phyloP scores from a whole-genome alignment of 2,888 invertebrate genomes.

The Panzeria rudis region DNA sequence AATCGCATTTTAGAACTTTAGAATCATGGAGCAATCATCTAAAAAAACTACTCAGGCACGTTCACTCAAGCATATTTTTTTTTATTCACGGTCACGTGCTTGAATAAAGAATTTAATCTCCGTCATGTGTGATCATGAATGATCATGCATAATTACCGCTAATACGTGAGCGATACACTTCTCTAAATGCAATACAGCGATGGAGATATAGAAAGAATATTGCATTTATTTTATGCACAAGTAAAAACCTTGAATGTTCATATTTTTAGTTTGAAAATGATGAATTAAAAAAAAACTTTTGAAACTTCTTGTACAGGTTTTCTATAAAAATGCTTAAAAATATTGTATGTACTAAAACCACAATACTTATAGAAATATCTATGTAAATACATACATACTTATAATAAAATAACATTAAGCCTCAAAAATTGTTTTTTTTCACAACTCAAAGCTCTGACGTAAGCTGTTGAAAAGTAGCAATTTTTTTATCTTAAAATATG shows the following conservation, averaged over 20 bases:
- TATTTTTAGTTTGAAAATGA: neutral
- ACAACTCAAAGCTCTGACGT: neutral
- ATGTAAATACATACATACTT: neutral
- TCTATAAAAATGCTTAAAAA: neutral
- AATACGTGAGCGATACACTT: too few relatives aligned
- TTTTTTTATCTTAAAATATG: slow-evolving; percentile 1
- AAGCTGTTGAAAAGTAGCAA: neutral
- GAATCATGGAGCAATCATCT: too few relatives aligned
- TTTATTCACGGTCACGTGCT: too few relatives aligned
- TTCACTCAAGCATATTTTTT: too few relatives aligned
- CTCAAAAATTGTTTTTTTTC: neutral
- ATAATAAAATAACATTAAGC: neutral
- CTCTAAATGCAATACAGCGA: too few relatives aligned
- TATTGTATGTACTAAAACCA: slow-evolving; percentile 3
- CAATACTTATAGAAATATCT: neutral
- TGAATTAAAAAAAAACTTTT: too few relatives aligned
- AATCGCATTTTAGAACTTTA: too few relatives aligned
- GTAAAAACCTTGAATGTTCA: neutral
- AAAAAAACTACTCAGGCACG: too few relatives aligned
- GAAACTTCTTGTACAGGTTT: neutral
- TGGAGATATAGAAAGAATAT: neutral
- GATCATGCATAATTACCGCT: too few relatives aligned
- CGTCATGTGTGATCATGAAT: too few relatives aligned
- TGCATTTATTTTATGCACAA: neutral
- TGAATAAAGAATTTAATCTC: too few relatives aligned